phyloP scores from a whole-genome alignment of 1,140 invertebrate genomes.

The Megalonaias nervosa region DNA sequence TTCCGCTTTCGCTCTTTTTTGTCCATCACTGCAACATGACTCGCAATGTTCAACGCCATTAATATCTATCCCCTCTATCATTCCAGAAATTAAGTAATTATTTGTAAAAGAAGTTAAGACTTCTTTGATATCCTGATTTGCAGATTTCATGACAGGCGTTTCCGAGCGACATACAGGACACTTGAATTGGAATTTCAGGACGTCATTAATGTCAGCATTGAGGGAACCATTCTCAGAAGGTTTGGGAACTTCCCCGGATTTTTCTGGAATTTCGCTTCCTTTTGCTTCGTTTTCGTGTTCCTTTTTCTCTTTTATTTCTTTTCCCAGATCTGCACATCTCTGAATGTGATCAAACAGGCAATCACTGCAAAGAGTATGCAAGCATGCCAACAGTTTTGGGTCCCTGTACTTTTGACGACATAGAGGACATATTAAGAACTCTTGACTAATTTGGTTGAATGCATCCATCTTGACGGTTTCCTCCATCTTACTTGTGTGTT shows the following conservation, averaged over 20 bases:
- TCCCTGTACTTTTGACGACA: slow-evolving; percentile 46
- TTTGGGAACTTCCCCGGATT: neutral
- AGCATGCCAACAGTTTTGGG: slow-evolving; percentile 59
- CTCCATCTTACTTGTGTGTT: too few species aligned
- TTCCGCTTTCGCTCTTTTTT: slow-evolving; percentile 36
- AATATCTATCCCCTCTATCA: slow-evolving; percentile 53
- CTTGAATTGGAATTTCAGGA: slow-evolving; percentile 52
- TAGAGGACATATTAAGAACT: slow-evolving; percentile 53
- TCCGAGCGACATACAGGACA: slow-evolving; percentile 50
- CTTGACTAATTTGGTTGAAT: slow-evolving; percentile 50
- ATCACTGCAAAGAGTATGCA: slow-evolving; percentile 65
- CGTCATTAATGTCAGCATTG: neutral
- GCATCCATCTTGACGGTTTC: slow-evolving; percentile 48
- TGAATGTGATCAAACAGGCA: slow-evolving; percentile 75
- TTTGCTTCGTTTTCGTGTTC: slow-evolving; percentile 4
- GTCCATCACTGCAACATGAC: slow-evolving; percentile 34
- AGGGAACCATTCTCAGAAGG: neutral
- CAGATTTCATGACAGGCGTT: slow-evolving; percentile 31
- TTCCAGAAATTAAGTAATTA: slow-evolving; percentile 51
- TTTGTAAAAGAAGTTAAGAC: slow-evolving; percentile 52
- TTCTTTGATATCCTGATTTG: slow-evolving; percentile 35
- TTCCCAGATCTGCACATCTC: slow-evolving; percentile 73
- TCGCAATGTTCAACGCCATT: slow-evolving; percentile 44
- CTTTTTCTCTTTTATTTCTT: slow-evolving; percentile 11
- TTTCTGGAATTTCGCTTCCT: slow-evolving; percentile 1